These are phyloP conservation scores for Trichopria drosophilae DNA, from an alignment of 2,888 invertebrate species.

Conservation along the genomic window DNA sequence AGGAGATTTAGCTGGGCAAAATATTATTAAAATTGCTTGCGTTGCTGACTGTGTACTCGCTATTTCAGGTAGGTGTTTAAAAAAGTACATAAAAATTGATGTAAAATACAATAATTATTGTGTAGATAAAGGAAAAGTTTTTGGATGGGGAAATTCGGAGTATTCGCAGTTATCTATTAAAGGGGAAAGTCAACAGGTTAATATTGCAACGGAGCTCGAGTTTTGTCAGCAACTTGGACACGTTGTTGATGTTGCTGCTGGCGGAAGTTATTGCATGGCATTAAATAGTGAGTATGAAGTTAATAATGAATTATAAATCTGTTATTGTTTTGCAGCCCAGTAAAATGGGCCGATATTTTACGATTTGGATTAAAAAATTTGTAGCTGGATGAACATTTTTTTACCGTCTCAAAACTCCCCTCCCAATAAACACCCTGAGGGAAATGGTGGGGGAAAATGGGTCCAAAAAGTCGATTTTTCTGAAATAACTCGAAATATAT, in stretches of 20 bases:
- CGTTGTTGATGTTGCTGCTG: constrained; percentile 79
- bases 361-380: too few relatives aligned
- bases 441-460: too few relatives aligned
- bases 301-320: too few relatives aligned
- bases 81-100: neutral
- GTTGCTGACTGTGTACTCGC: constrained; percentile 87
- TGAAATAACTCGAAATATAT: too few relatives aligned
- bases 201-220: constrained; percentile 69
- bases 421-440: too few relatives aligned
- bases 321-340: too few relatives aligned
- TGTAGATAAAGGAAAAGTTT: constrained; percentile 83
- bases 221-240: constrained; percentile 71
- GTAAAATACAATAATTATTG: neutral
- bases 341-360: too few relatives aligned
- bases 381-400: too few relatives aligned
- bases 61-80: constrained; percentile 68
- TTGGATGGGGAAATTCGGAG: constrained; percentile 97
- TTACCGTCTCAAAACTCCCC: too few relatives aligned
- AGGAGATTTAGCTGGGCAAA: constrained; percentile 83
- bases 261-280: constrained; percentile 83
- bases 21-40: constrained; percentile 78
- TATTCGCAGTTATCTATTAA: constrained; percentile 77
- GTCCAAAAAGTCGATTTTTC: too few relatives aligned
- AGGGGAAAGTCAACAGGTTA: constrained; percentile 70
- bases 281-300: constrained; percentile 78